Conservation (phyloP, 2,888 invertebrate genomes). For the Pterostichus niger region DNA sequence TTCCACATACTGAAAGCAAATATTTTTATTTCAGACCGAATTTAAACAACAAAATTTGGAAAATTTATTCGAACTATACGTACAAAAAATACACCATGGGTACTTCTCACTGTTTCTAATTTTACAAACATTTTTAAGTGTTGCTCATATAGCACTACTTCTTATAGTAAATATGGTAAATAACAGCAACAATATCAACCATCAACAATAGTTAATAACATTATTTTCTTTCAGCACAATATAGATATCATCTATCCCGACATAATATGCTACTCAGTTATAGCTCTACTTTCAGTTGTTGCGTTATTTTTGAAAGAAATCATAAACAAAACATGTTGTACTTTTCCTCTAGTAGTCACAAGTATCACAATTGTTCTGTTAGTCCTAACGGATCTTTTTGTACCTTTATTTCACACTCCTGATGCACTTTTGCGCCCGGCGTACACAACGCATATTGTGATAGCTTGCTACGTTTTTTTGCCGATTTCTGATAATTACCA, state of each 20-base stretch:
- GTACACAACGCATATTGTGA: constrained; percentile 85
- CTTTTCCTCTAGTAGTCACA: constrained; percentile 76
- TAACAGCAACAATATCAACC: constrained; percentile 31
- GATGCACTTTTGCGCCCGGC: constrained; percentile 82
- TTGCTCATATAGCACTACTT: constrained; percentile 82
- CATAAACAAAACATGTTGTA: constrained; percentile 72
- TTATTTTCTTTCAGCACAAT: constrained; percentile 35
- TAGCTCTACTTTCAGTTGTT: constrained; percentile 76
- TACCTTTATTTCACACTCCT: constrained; percentile 83
- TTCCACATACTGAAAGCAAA: not conserved
- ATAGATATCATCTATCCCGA: constrained; percentile 74
- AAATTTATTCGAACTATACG: constrained; percentile 86
- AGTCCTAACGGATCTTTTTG: constrained; percentile 81
- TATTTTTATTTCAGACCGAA: constrained; percentile 82
- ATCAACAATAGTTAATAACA: not conserved
- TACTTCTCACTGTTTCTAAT: constrained; percentile 88
- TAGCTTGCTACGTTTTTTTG: constrained; percentile 91
- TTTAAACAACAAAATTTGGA: constrained; percentile 88
- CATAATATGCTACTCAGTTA: constrained; percentile 76
- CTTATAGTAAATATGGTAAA: constrained; percentile 74
- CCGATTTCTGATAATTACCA: constrained; percentile 87
- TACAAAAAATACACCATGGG: constrained; percentile 87
- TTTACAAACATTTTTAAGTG: constrained; percentile 83
- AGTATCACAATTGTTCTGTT: constrained; percentile 75
- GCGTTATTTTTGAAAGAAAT: constrained; percentile 77